Evolutionary conservation across 2,113 vertebrate species (phyloP), one percentile per base, ranked within the genome.

Genomic region (Leptobrachium leishanense): DNA sequence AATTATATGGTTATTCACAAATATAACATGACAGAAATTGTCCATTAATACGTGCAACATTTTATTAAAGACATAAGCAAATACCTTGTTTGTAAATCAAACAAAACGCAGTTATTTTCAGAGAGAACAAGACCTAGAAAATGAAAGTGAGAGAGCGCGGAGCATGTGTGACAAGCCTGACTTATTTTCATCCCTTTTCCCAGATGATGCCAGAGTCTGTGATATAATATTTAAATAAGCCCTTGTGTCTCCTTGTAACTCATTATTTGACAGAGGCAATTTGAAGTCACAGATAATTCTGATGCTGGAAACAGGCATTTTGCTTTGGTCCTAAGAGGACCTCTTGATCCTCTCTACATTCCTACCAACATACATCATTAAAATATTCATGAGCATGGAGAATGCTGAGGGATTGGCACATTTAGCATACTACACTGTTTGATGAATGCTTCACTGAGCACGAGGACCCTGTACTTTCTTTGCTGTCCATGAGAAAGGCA

Each of bases 161-260:
- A 59, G 8, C 13, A 59, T 13, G 13, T 59, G 13, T 12, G 55
- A 59, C 55, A 59, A 12, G 11, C 55, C 3, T 3, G 10, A 12
- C 57, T 59, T 69, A 42, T 75, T 57, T 72, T 67, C 54, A 11
- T 44, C 15, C 70, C 40, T 65, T 80, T 74, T 74, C 68, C 65
- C 72, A 81, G 64, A 81, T 74, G 71, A 81, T 74, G 53, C 72
- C 63, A 44, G 41, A 54, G 71, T 42, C 71, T 74, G 41, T 74
- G 78, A 81, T 81, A 81, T 81, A 74, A 81, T 81, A 81, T 81
- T 81, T 68, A 81, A 81, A 81, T 81, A 46, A 81, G 78, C 42
- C 71, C 64, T 43, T 57, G 72, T 74, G 78, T 81, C 78, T 81
- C 53, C 72, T 68, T 74, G 78, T 81, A 81, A 81, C 65, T 81